Conservation (phyloP, 2,797 vertebrate species). For the Paratrypauchen microcephalus region DNA sequence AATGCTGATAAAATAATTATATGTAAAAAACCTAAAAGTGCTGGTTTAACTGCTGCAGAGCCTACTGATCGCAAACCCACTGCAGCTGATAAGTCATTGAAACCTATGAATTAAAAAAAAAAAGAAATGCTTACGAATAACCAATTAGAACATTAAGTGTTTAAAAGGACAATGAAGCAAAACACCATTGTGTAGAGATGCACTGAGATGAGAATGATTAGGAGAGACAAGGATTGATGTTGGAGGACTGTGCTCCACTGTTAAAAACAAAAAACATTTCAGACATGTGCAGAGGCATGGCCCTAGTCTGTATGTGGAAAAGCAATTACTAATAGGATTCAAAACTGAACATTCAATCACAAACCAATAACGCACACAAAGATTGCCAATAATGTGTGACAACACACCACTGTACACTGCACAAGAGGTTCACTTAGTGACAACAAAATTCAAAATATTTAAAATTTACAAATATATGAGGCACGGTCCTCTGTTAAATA, state of each 20-base stretch:
- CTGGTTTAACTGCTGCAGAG: constrained; percentile 69
- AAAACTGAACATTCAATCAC: constrained; percentile 59
- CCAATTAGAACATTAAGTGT: constrained; percentile 50
- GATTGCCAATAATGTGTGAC: constrained; percentile 71
- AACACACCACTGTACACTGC: constrained; percentile 74
- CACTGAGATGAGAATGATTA: constrained; percentile 30
- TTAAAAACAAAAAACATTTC: constrained; percentile 25
- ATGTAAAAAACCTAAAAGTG: constrained; percentile 70
- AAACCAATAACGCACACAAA: constrained; percentile 68
- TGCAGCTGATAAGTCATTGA: constrained; percentile 44
- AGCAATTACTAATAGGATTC: constrained; percentile 42
- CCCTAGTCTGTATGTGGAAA: constrained; percentile 52
- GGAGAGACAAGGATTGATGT: constrained; percentile 26
- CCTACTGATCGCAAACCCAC: constrained; percentile 31
- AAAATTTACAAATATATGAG: constrained; percentile 68
- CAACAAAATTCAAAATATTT: constrained; percentile 66
- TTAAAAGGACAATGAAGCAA: constrained; percentile 61
- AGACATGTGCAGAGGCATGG: constrained; percentile 70
- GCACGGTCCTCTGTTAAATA: constrained; percentile 68
- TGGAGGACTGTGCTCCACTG: constrained; percentile 39
- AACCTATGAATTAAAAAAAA: constrained; percentile 25
- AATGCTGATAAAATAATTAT: constrained; percentile 66
- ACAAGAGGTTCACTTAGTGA: constrained; percentile 77
- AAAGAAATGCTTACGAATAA: constrained; percentile 39
- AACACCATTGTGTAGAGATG: constrained; percentile 48